phyloP scores from a whole-genome alignment of 1,140 invertebrate species.

The Colletes gigas region DNA sequence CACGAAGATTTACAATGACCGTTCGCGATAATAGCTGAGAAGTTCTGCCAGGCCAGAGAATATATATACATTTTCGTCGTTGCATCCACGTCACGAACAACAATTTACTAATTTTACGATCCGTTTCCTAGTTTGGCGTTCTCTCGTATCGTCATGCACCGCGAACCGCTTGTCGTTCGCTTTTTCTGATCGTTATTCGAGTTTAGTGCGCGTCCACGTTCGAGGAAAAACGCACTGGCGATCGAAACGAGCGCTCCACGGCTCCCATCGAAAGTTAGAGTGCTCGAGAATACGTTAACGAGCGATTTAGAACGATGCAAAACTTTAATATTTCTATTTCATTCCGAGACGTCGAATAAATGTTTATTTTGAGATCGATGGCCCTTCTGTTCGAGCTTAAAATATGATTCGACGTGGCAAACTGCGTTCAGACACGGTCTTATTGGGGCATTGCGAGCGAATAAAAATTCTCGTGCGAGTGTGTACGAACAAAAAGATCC shows the following conservation, averaged over 20 bases:
- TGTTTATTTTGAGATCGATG: too few relatives aligned
- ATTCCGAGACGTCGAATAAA: too few relatives aligned
- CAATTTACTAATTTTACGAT: constrained; percentile 29
- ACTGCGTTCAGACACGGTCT: too few relatives aligned
- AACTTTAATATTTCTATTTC: too few relatives aligned
- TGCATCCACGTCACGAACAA: neutral
- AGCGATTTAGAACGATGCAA: neutral
- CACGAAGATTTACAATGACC: constrained; percentile 38
- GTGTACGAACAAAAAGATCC: neutral
- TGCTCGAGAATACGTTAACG: neutral
- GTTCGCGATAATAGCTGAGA: constrained; percentile 17
- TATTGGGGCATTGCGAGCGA: neutral
- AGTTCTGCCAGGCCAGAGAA: neutral
- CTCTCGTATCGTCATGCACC: neutral
- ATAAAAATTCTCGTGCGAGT: neutral
- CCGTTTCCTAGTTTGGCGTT: neutral
- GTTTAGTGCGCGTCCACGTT: neutral
- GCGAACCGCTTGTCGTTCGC: neutral
- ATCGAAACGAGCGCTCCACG: neutral
- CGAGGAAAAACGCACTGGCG: neutral
- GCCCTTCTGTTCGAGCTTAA: too few relatives aligned
- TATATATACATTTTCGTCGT: neutral
- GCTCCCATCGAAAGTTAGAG: neutral
- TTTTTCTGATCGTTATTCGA: neutral
- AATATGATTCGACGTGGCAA: too few relatives aligned